phyloP scores from a whole-genome alignment of 2,113 vertebrate species.

The Turdus rufiventris region DNA sequence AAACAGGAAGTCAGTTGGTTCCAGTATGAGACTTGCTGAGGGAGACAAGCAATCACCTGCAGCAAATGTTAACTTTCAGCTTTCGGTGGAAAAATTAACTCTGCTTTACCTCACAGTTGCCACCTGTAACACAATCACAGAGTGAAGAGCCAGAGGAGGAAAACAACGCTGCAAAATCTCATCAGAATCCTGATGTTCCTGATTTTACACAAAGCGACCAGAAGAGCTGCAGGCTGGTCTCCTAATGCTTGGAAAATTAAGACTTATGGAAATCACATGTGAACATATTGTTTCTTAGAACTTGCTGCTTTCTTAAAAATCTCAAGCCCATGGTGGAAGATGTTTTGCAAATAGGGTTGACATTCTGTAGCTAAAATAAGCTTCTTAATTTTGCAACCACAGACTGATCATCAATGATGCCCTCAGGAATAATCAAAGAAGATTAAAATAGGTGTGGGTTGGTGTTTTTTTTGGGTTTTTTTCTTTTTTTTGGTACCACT shows the following conservation, averaged over 20 bases:
- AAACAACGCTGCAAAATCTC: neutral
- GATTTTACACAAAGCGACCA: neutral
- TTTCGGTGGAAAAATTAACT: neutral
- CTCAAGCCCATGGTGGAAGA: neutral
- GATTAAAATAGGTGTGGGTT: neutral
- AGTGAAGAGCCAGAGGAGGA: neutral
- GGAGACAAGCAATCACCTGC: neutral
- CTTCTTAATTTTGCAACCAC: constrained; percentile 2
- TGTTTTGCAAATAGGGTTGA: neutral
- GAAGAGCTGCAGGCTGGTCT: constrained; percentile 35
- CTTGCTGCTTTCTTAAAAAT: neutral
- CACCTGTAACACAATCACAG: neutral
- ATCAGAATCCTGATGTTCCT: constrained; percentile 13
- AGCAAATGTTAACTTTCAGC: neutral
- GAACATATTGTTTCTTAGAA: neutral
- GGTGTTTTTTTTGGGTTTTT: too few relatives aligned
- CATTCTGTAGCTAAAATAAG: neutral
- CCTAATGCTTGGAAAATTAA: constrained; percentile 53
- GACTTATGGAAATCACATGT: neutral
- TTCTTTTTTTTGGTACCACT: neutral
- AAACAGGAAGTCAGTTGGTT: neutral
- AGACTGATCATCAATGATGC: neutral
- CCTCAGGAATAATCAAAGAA: neutral
- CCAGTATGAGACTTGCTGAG: constrained; percentile 7
- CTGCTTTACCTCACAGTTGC: neutral